Evolutionary conservation across 2,797 vertebrate species (phyloP).

Genomic region (Columba guinea): DNA sequence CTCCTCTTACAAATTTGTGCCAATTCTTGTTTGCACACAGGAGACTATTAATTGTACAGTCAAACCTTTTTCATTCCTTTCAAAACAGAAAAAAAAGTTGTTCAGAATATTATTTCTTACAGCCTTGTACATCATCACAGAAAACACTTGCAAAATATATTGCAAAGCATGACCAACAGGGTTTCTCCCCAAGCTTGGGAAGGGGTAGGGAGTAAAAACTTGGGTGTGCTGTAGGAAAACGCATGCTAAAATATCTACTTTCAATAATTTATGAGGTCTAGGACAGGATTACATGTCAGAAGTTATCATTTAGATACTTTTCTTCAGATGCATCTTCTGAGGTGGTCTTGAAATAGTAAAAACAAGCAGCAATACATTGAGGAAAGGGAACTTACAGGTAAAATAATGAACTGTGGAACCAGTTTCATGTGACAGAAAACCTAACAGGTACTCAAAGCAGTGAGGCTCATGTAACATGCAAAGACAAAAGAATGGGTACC

Average conservation of each 20-base stretch:
- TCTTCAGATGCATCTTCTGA: neutral
- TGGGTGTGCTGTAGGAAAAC: neutral
- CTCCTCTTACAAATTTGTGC: neutral
- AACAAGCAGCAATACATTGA: neutral
- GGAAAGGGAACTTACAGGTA: neutral
- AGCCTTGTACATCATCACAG: neutral
- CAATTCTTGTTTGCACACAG: neutral
- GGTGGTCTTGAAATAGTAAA: neutral
- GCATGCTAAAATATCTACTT: conserved; percentile 9
- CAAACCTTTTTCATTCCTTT: neutral
- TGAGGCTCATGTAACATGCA: neutral
- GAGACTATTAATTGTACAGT: neutral
- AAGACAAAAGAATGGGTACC: neutral
- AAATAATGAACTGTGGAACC: neutral
- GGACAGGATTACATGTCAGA: neutral
- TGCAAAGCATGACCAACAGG: neutral
- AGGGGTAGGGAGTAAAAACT: neutral
- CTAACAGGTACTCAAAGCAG: neutral
- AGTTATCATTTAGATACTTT: neutral
- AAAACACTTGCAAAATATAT: neutral
- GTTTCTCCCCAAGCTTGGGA: neutral
- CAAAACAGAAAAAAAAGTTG: neutral
- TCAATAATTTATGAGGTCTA: neutral
- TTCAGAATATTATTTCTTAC: neutral
- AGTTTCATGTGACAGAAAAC: neutral